Conservation (phyloP, 2,113 vertebrate species). For the Lophius piscatorius region DNA sequence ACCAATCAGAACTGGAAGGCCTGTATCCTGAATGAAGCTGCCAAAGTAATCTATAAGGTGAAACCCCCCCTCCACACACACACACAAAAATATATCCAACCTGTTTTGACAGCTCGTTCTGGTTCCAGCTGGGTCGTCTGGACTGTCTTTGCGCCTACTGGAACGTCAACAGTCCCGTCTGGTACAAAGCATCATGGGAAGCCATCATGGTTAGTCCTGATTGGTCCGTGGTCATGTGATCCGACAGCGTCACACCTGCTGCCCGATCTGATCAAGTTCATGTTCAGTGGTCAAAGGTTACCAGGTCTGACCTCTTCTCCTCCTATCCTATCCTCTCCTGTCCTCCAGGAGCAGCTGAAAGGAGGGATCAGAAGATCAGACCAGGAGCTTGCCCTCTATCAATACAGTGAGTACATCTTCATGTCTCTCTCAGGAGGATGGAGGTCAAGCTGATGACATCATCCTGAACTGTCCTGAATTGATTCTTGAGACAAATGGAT, state of each 20-base stretch:
- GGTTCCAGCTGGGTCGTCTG: slow-evolving; percentile 86
- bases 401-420: slow-evolving; percentile 83
- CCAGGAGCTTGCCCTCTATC: slow-evolving; percentile 77
- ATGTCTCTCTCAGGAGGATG: no score
- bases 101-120: background rate
- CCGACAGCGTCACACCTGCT: no score
- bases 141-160: slow-evolving; percentile 93
- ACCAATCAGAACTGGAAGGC: slow-evolving; percentile 92
- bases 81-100: no score
- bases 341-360: slow-evolving; percentile 83
- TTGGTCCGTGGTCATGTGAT: no score
- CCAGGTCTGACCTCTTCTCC: no score
- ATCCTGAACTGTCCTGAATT: no score
- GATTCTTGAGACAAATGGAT: no score
- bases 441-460: no score
- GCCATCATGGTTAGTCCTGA: slow-evolving; percentile 86
- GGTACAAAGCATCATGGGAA: slow-evolving; percentile 83
- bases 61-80: background rate
- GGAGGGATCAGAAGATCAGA: slow-evolving; percentile 83
- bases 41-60: slow-evolving; percentile 98
- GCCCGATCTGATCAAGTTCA: no score
- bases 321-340: no score
- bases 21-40: slow-evolving; percentile 91
- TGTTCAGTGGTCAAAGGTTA: no score
- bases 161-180: slow-evolving; percentile 88